Conservation (phyloP, 2,113 vertebrate genomes). For the Rhadina sibilatrix region DNA sequence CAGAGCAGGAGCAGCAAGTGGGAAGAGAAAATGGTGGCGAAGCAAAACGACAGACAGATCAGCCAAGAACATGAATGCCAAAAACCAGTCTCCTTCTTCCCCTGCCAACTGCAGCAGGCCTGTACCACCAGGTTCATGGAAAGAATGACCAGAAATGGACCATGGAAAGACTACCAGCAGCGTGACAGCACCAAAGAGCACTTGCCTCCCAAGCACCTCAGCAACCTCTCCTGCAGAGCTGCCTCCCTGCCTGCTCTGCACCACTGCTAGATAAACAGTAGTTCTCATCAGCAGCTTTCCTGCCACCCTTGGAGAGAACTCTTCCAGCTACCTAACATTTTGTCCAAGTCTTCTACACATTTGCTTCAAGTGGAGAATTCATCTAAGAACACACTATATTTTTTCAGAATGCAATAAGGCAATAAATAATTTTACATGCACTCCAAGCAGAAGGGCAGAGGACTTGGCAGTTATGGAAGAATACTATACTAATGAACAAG, state of each 20-base stretch:
- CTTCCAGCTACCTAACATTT: not conserved
- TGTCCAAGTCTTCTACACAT: not conserved
- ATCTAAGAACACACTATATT: not conserved
- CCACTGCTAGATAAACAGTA: not conserved
- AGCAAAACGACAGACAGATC: not conserved
- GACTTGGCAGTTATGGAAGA: not conserved
- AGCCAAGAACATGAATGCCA: not conserved
- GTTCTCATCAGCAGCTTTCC: not conserved
- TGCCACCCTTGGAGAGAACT: not conserved
- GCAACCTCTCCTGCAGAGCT: not conserved
- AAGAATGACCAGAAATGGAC: not conserved
- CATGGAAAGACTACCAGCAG: not conserved
- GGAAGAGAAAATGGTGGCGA: not conserved
- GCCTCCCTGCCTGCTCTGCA: not conserved
- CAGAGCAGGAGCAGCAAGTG: not conserved
- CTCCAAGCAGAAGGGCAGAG: not conserved
- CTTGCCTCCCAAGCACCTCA: not conserved
- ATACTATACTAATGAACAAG: not conserved
- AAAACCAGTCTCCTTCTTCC: not conserved
- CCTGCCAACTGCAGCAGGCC: not conserved
- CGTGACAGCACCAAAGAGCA: rapidly evolving
- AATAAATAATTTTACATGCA: not conserved
- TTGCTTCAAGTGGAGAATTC: not conserved
- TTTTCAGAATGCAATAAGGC: not conserved
- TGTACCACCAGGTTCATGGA: not conserved